Percentiles rank a stretch among this genome's conserved stretches.
These are phyloP conservation scores for Drosophila insularis DNA, from an alignment of 1,140 invertebrate genomes.

Conservation along the genomic window DNA sequence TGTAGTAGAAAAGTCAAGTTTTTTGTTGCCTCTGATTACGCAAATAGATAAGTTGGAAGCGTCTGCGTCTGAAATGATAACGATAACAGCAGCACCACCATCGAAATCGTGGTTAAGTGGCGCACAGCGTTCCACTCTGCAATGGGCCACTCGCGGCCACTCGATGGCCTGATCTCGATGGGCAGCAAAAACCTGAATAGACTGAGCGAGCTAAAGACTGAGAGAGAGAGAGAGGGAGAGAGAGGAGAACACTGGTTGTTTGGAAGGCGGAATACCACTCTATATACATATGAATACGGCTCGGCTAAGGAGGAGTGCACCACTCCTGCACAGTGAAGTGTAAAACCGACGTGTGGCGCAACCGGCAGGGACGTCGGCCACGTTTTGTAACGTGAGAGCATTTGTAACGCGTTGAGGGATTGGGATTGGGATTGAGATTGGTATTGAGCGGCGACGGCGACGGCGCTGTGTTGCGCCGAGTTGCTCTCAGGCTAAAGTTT, in stretches of 20 bases:
- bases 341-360: constrained; percentile 66
- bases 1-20: constrained; percentile 50
- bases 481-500: constrained; percentile 45
- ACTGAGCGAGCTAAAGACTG: neutral
- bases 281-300: constrained; percentile 8
- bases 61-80: constrained; percentile 27
- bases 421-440: constrained; percentile 33
- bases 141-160: constrained; percentile 45
- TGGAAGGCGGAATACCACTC: constrained; percentile 45
- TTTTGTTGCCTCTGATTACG: constrained; percentile 47
- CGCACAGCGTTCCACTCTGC: constrained; percentile 35
- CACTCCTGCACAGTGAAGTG: constrained; percentile 55
- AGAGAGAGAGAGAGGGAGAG: neutral
- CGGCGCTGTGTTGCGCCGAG: neutral
- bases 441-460: no score
- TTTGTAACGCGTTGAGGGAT: constrained; percentile 59
- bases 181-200: constrained; percentile 31
- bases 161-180: constrained; percentile 37
- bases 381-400: constrained; percentile 76
- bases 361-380: constrained; percentile 27
- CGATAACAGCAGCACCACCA: constrained; percentile 44
- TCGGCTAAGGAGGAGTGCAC: neutral
- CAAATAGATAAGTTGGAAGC: constrained; percentile 52
- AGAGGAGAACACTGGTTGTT: constrained; percentile 17
- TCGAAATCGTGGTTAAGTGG: constrained; percentile 67